These are phyloP conservation scores for Noctua pronuba DNA, from an alignment of 2,888 invertebrate species.

Conservation along the genomic window DNA sequence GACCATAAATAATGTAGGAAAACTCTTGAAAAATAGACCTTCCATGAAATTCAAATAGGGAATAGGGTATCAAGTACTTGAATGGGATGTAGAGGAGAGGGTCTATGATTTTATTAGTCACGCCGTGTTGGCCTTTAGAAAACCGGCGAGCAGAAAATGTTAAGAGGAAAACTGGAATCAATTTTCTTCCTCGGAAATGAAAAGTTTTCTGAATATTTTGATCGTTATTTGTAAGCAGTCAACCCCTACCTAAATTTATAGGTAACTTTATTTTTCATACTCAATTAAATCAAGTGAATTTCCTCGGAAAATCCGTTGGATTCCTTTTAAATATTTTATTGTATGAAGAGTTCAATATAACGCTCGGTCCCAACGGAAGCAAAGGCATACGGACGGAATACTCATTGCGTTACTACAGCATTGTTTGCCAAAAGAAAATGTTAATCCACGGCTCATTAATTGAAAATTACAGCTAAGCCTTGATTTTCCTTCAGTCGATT, in stretches of 20 bases:
- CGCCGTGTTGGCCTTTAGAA: slow-evolving; percentile 49
- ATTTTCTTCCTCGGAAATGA: slow-evolving; percentile 32
- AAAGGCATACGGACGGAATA: slow-evolving; percentile 80
- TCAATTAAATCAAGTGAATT: slow-evolving; percentile 14
- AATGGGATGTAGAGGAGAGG: slow-evolving; percentile 52
- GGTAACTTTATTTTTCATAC: neutral
- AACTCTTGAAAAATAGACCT: slow-evolving; percentile 54
- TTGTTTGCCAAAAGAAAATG: slow-evolving; percentile 88
- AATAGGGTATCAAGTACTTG: slow-evolving; percentile 31
- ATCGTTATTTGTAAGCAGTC: slow-evolving; percentile 4
- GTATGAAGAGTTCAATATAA: slow-evolving; percentile 69
- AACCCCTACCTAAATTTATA: neutral
- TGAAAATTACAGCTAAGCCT: slow-evolving; percentile 84
- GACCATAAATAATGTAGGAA: slow-evolving; percentile 60
- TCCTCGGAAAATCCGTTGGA: slow-evolving; percentile 31
- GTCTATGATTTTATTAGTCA: slow-evolving; percentile 56
- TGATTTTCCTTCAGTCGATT: slow-evolving; percentile 87
- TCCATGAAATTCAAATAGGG: slow-evolving; percentile 61
- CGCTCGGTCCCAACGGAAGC: slow-evolving; percentile 82
- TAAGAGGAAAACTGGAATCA: slow-evolving; percentile 43
- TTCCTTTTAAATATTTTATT: slow-evolving; percentile 38
- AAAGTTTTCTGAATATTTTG: slow-evolving; percentile 12
- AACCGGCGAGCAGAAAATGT: slow-evolving; percentile 39
- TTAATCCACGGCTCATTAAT: slow-evolving; percentile 86
- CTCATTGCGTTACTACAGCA: slow-evolving; percentile 81